phyloP scores from a whole-genome alignment of 2,888 invertebrate species.

The Corythucha ciliata region DNA sequence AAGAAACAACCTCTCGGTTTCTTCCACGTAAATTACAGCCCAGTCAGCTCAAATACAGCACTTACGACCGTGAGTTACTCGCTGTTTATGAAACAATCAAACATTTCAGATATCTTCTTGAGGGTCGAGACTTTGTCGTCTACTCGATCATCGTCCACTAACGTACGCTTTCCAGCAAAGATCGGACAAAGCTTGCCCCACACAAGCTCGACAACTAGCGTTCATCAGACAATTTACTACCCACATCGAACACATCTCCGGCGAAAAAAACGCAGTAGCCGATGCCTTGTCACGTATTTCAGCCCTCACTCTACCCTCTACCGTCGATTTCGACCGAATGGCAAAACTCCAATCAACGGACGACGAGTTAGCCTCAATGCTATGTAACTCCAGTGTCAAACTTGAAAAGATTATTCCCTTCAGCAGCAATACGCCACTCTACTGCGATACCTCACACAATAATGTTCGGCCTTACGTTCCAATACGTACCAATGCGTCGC shows the following conservation, averaged over 20 bases:
- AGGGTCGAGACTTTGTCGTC: too few species aligned
- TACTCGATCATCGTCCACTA: too few species aligned
- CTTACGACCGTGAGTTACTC: too few species aligned
- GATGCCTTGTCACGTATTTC: slow-evolving; percentile 39
- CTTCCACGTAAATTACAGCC: slow-evolving; percentile 31
- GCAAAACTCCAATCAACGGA: neutral
- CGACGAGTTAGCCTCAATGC: neutral
- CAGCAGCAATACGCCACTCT: neutral
- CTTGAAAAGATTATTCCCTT: neutral
- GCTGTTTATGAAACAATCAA: too few species aligned
- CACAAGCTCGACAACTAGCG: slow-evolving; percentile 39
- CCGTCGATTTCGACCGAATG: slow-evolving; percentile 1
- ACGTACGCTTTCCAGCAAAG: slow-evolving; percentile 25
- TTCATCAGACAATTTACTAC: slow-evolving; percentile 39
- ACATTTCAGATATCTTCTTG: too few species aligned
- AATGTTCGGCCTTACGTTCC: slow-evolving; percentile 24
- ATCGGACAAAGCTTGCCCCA: slow-evolving; percentile 37
- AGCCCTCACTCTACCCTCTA: slow-evolving; percentile 15
- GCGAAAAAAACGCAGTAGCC: slow-evolving; percentile 39
- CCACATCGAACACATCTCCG: slow-evolving; percentile 38
- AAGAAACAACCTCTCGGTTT: slow-evolving; percentile 31
- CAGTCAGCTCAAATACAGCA: slow-evolving; percentile 37
- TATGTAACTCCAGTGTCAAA: neutral
- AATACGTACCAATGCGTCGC: slow-evolving; percentile 7
- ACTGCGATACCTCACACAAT: neutral